A percentile compares a stretch with the other conserved stretches of the same genome.
phyloP scores from a whole-genome alignment of 2,888 invertebrate species.

The Malthinus flaveolus region DNA sequence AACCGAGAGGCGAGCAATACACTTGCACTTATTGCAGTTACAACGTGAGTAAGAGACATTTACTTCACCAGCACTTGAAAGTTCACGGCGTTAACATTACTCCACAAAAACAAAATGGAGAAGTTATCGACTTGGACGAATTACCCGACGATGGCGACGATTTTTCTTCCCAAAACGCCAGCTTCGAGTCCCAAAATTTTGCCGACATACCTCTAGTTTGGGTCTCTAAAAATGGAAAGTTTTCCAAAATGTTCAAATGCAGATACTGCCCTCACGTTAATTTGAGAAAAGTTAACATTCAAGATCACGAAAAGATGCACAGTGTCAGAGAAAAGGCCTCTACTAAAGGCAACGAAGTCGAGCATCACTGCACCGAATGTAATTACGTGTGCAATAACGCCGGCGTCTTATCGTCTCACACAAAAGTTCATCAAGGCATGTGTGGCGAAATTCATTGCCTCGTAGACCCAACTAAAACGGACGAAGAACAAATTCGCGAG shows the following conservation, averaged over 20 bases:
- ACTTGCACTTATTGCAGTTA: slow-evolving; percentile 83
- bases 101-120: slow-evolving; percentile 54
- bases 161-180: slow-evolving; percentile 31
- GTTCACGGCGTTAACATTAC: slow-evolving; percentile 68
- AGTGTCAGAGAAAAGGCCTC: slow-evolving; percentile 51
- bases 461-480: slow-evolving; percentile 66
- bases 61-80: slow-evolving; percentile 81
- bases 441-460: slow-evolving; percentile 73
- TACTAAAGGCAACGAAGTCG: slow-evolving; percentile 54
- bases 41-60: slow-evolving; percentile 77
- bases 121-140: slow-evolving; percentile 45
- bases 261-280: slow-evolving; percentile 84
- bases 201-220: slow-evolving; percentile 73
- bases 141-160: slow-evolving; percentile 48
- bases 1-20: slow-evolving; percentile 72
- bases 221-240: slow-evolving; percentile 72
- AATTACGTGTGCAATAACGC: slow-evolving; percentile 78
- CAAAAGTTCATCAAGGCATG: slow-evolving; percentile 74
- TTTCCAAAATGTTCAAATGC: slow-evolving; percentile 84
- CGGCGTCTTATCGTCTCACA: slow-evolving; percentile 69
- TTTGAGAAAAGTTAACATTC: slow-evolving; percentile 76
- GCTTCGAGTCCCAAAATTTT: slow-evolving; percentile 56
- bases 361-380: slow-evolving; percentile 75
- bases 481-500: slow-evolving; percentile 68
- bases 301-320: slow-evolving; percentile 84